Conservation (phyloP, 1,140 invertebrate genomes). For the Aporrectodea caliginosa region DNA sequence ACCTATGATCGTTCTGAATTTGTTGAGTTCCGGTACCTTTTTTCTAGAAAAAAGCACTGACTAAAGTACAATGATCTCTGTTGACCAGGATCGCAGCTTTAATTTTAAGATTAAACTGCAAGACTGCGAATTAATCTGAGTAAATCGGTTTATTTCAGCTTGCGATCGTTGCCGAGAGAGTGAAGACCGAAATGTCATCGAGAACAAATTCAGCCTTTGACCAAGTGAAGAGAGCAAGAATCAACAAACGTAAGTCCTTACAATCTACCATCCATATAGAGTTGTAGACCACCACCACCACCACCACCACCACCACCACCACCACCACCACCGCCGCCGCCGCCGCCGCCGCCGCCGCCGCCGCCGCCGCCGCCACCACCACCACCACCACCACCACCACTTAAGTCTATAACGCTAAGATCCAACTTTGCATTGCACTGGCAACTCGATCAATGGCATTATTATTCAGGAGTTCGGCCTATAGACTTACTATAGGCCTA, state of each 20-base stretch:
- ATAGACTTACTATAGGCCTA: too few relatives aligned
- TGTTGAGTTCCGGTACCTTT: too few relatives aligned
- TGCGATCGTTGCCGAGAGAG: not conserved
- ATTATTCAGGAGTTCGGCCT: not conserved
- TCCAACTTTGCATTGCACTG: constrained; percentile 42
- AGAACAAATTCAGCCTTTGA: not conserved
- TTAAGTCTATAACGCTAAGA: constrained; percentile 46
- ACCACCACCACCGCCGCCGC: constrained; percentile 39
- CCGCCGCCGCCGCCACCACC: constrained; percentile 26
- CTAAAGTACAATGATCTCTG: too few relatives aligned
- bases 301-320: constrained; percentile 45
- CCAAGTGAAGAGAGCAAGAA: not conserved
- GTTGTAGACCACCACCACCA: constrained; percentile 42
- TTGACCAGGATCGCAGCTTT: too few relatives aligned
- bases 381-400: constrained; percentile 37
- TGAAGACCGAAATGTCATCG: not conserved
- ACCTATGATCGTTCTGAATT: too few relatives aligned
- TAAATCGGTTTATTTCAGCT: too few relatives aligned
- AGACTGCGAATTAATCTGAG: too few relatives aligned
- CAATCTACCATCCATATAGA: constrained; percentile 39
- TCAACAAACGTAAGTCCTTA: constrained; percentile 17
- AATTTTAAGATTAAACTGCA: too few relatives aligned
- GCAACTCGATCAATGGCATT: not conserved
- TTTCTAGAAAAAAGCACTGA: too few relatives aligned
- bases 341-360: constrained; percentile 29